Base-by-base conservation (phyloP, 1,140 invertebrate species). In the Nasonia vitripennis region DNA sequence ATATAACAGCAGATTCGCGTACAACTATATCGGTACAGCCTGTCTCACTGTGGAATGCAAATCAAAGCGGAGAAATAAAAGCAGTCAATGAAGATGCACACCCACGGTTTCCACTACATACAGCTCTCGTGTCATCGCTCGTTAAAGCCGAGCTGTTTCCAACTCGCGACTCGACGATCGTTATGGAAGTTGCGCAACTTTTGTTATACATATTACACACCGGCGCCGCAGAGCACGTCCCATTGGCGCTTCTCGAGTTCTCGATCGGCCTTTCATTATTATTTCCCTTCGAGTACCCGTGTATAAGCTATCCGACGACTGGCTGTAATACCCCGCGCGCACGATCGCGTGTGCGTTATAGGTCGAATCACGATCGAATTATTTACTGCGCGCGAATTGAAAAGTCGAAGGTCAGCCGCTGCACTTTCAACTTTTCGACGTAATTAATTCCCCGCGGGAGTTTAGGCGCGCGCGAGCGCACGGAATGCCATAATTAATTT, bases 401-500 rank as follows among this genome's bases (percentile, higher is more conserved):
- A 37, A 37, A 67, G 62, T 23, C 17, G n/a, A 67, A 67, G 14
- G 37, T 41, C 14, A 37, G 5, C 23, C 9, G 62, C 27, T 4
- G 55, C 27, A 88, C 88, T 86, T 90, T 89, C 88, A 89, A 90
- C 89, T 91, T 90, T 89, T 89, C 88, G 88, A 89, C 89, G 89
- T 91, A 92, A 91, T 91, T 92, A 91, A 91, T 91, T 91, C 88
- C 86, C 89, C 82, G 48, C 9, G 51, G 17, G 89, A 89, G 90
- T 45, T 90, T 90, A 90, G 1, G 91, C 90, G 89, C 87, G 34
- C 34, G 34, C 34, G 27, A 27, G 34, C 34, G 34, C 34, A 37
- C 5, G 91, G 90, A 92, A 92, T 91, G 90, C 91, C 88, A 91
- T 92, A 91, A 91, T 92, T 92, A 91, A 91, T 92, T 92, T 89